These are phyloP conservation scores for Plutomurus gul DNA, from an alignment of 1,140 invertebrate genomes.

Conservation along the genomic window DNA sequence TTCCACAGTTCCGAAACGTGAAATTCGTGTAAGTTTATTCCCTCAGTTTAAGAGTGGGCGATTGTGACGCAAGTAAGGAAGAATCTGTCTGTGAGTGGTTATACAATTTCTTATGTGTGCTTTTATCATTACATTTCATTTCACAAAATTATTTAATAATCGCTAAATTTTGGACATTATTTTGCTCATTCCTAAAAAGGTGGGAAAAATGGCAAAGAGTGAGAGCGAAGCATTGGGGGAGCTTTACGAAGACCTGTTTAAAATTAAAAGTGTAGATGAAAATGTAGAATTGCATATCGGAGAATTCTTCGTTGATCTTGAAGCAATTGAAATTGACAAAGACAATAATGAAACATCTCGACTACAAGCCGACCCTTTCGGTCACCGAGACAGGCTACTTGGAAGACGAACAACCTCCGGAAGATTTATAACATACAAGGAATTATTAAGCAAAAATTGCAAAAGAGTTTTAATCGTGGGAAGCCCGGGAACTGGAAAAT, in stretches of 20 bases:
- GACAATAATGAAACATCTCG: background rate
- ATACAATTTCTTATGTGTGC: no score
- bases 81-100: no score
- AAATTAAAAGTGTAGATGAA: background rate
- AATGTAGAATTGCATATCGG: background rate
- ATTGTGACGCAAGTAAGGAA: no score
- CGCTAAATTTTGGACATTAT: no score
- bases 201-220: no score
- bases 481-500: background rate
- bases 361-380: background rate
- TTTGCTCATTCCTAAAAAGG: no score
- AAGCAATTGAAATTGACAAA: background rate
- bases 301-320: background rate
- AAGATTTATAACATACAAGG: background rate
- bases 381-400: background rate
- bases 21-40: no score
- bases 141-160: no score
- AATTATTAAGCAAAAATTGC: background rate
- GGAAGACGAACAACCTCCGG: background rate
- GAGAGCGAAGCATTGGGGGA: no score
- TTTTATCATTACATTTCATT: no score
- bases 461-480: background rate
- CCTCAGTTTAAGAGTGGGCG: no score
- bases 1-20: no score
- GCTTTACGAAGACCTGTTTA: background rate